A percentile compares a stretch with the other conserved stretches of the same genome.
Evolutionary conservation across 2,888 invertebrate species (phyloP).

Genomic region (Melieria omissa): DNA sequence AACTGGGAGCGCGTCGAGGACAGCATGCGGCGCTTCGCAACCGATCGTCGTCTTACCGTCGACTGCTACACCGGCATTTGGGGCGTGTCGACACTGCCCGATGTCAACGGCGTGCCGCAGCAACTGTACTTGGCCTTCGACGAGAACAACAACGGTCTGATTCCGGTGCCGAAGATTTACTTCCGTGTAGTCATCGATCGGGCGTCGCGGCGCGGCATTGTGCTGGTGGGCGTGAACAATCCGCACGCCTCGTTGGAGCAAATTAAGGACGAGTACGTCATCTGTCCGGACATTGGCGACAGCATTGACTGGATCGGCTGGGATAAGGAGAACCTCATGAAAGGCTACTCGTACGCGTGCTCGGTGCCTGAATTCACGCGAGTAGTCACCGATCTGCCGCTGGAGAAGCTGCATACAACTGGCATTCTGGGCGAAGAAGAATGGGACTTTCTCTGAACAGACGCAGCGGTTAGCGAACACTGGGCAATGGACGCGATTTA

Average conservation of each 20-base stretch:
- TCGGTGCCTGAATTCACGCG: constrained; percentile 53
- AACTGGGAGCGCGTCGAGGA: constrained; percentile 71
- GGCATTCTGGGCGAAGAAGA: constrained; percentile 51
- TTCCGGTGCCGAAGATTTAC: constrained; percentile 70
- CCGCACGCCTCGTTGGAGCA: constrained; percentile 56
- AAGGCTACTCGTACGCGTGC: constrained; percentile 59
- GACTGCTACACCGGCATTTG: constrained; percentile 71
- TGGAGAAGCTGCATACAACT: constrained; percentile 48
- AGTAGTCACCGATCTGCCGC: constrained; percentile 52
- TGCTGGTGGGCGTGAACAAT: constrained; percentile 69
- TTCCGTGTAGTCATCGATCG: constrained; percentile 71
- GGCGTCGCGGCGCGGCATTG: constrained; percentile 66
- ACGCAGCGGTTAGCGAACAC: too few species aligned
- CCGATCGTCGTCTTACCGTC: constrained; percentile 57
- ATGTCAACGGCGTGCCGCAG: constrained; percentile 60
- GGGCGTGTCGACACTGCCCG: constrained; percentile 69
- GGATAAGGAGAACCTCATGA: constrained; percentile 51
- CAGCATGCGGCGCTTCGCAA: constrained; percentile 67
- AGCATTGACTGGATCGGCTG: constrained; percentile 56
- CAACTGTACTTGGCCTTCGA: constrained; percentile 63
- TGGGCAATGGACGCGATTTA: too few species aligned
- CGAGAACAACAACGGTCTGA: constrained; percentile 57
- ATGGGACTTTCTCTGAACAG: background rate
- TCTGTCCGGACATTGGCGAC: constrained; percentile 57
- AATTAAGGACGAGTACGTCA: constrained; percentile 51